Evolutionary conservation across 2,797 vertebrate species (phyloP), one percentile per base, ranked within the genome.

Genomic region (Scomberomorus guttatus): DNA sequence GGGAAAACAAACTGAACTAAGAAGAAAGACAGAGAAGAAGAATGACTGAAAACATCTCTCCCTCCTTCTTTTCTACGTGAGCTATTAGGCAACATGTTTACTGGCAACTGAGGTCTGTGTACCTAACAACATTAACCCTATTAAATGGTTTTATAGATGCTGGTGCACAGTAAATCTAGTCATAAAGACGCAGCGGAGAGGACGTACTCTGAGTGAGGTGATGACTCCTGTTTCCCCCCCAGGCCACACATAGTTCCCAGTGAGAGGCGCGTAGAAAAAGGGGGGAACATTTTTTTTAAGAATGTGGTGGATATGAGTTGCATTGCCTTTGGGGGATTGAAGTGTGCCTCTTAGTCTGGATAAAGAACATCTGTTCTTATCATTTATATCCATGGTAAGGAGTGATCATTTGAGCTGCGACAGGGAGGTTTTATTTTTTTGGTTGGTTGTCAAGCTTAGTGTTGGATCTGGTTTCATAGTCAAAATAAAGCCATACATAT

Each of bases 111-210:
- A 83, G 84, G 72, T 90, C 84, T 93, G 92, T 94, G 94, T 95
- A 90, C 84, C 90, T 91, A 92, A 93, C 93, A 95, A 95, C 95
- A 94, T 94, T 93, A 94, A 88, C 81, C 89, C 92, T 55, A 90
- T 93, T 94, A 94, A 94, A 95, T 75, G 64, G 79, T 91, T 95
- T 95, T 95, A 95, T 94, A 87, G 94, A 91, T 77, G 88, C 90
- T 92, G 77, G 60, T 83, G 68, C 78, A 89, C 87, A 86, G 87
- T 94, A 93, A 94, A 94, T 82, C 58, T 24, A 69, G 90, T 86
- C 83, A 86, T 95, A 94, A 94, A 94, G 88, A 81, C 50, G 34
- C 42, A 52, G 81, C 5, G 50, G 80, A 86, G 88, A 90, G 66
- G 86, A 90, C 76, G 59, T 73, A 85, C 77, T 87, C 77, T 69